A percentile compares a stretch with the other conserved stretches of the same genome.
phyloP scores from a whole-genome alignment of 1,140 invertebrate genomes.

The Schlechtendalia chinensis region DNA sequence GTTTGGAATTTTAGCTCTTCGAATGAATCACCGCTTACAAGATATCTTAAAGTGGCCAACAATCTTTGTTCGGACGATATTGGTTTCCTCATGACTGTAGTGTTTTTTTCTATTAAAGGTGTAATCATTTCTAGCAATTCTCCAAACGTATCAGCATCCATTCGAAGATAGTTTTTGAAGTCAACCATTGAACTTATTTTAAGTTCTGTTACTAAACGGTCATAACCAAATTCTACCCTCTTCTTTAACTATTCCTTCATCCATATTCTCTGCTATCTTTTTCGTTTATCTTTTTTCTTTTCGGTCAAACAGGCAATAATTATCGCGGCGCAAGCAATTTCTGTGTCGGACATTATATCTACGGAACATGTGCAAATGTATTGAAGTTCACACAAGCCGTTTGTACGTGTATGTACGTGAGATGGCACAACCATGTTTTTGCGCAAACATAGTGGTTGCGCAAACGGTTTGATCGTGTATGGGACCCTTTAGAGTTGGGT shows the following conservation, averaged over 20 bases:
- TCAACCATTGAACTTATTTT: conserved; percentile 10
- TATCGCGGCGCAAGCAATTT: too few species aligned
- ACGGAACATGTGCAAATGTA: too few species aligned
- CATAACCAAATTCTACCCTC: not conserved
- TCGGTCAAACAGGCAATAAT: too few species aligned
- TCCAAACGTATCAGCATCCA: not conserved
- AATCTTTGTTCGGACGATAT: conserved; percentile 6
- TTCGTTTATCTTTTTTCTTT: too few species aligned
- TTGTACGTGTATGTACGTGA: too few species aligned
- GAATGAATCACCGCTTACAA: not conserved
- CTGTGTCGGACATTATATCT: too few species aligned
- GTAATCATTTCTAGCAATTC: conserved; percentile 23
- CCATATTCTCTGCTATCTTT: too few species aligned
- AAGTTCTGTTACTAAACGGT: not conserved
- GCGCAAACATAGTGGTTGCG: too few species aligned
- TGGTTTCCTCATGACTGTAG: not conserved
- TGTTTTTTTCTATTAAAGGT: conserved; percentile 22
- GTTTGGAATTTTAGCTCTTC: not conserved
- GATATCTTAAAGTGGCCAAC: conserved; percentile 2
- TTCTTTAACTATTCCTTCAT: conserved; percentile 1
- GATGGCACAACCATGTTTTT: too few species aligned
- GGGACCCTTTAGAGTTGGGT: too few species aligned
- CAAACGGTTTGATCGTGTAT: too few species aligned
- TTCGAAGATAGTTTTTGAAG: not conserved
- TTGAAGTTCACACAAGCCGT: too few species aligned